phyloP scores from a whole-genome alignment of 2,888 invertebrate genomes.

The Stenolophus ochropezus region DNA sequence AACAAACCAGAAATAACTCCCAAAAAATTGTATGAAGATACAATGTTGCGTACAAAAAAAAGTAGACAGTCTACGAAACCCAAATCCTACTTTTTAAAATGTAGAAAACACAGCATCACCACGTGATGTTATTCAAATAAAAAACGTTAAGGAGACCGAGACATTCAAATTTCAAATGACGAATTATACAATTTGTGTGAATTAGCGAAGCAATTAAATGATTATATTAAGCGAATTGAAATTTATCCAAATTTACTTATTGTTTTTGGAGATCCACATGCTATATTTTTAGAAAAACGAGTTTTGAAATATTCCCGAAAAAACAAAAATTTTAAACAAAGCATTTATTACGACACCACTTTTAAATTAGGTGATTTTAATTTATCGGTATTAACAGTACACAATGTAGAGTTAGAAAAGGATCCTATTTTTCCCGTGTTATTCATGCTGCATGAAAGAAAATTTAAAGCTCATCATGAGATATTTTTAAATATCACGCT shows the following conservation, averaged over 20 bases:
- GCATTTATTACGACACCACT: not conserved
- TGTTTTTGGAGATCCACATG: too few species aligned
- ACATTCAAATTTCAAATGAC: not conserved
- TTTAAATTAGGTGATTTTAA: not conserved
- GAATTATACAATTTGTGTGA: too few species aligned
- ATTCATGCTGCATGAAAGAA: too few species aligned
- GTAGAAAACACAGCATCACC: not conserved
- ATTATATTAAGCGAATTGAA: not conserved
- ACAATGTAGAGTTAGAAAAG: too few species aligned
- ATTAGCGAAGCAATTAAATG: not conserved
- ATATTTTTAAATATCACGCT: not conserved
- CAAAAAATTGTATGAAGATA: too few species aligned
- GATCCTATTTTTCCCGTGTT: not conserved
- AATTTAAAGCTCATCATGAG: not conserved
- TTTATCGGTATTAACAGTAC: not conserved
- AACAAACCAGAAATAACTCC: too few species aligned
- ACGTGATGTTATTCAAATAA: not conserved
- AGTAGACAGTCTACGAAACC: not conserved
- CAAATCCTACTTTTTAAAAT: not conserved
- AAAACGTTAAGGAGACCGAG: not conserved
- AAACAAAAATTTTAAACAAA: not conserved
- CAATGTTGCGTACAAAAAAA: not conserved
- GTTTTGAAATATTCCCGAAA: not conserved
- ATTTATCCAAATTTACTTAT: not conserved
- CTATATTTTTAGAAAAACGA: not conserved